Evolutionary conservation across 1,140 invertebrate species (phyloP).

Genomic region (Amphibalanus amphitrite): DNA sequence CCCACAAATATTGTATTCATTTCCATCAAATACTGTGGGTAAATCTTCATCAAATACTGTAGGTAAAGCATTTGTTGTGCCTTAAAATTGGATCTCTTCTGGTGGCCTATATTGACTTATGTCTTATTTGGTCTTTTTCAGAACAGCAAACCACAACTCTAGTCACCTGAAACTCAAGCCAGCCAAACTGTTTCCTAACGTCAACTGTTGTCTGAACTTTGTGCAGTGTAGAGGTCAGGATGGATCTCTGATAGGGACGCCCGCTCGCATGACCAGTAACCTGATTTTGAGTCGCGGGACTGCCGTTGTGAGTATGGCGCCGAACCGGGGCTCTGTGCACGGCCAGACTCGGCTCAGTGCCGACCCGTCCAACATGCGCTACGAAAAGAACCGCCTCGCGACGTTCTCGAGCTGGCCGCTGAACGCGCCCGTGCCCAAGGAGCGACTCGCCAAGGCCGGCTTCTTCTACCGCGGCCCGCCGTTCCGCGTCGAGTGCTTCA

Average conservation of each 20-base stretch:
- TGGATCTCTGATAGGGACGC: background rate
- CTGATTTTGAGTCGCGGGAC: background rate
- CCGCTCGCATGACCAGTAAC: background rate
- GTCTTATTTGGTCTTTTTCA: too few relatives aligned
- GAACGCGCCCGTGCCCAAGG: conserved; percentile 12
- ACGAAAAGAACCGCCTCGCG: conserved; percentile 16
- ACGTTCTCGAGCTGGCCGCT: conserved; percentile 19
- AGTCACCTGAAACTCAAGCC: too few relatives aligned
- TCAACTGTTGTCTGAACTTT: too few relatives aligned
- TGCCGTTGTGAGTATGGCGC: background rate
- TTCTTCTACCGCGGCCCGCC: conserved; percentile 9
- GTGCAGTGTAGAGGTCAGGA: background rate
- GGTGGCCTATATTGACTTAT: too few relatives aligned
- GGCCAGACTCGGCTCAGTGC: background rate
- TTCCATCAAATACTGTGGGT: too few relatives aligned
- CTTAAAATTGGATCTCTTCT: too few relatives aligned
- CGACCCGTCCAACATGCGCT: conserved; percentile 10
- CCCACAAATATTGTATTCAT: too few relatives aligned
- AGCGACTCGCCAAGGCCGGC: conserved; percentile 10
- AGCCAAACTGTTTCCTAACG: too few relatives aligned
- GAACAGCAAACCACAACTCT: too few relatives aligned
- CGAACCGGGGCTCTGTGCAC: background rate
- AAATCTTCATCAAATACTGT: too few relatives aligned
- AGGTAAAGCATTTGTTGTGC: too few relatives aligned
- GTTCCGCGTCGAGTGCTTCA: conserved; percentile 12